A percentile compares a stretch with the other conserved stretches of the same genome.
Conservation (phyloP, 2,113 vertebrate species). For the Hippocampus comes region DNA sequence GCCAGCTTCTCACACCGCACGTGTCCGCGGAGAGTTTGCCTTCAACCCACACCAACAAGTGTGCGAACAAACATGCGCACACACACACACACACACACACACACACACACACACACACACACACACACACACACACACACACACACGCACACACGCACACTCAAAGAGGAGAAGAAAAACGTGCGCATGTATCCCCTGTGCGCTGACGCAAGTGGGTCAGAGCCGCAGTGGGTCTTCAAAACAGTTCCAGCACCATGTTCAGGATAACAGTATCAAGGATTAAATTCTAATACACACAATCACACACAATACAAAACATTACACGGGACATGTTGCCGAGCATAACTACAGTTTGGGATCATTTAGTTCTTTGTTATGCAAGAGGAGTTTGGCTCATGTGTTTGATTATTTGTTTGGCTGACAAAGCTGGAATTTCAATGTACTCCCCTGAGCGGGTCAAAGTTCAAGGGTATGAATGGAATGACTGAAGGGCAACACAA, state of each 20-base stretch:
- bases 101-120: slow-evolving; percentile 31
- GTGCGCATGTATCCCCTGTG: slow-evolving; percentile 34
- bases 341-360: slow-evolving; percentile 7
- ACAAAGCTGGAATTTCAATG: slow-evolving; percentile 5
- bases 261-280: slow-evolving; percentile 62
- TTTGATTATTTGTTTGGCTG: slow-evolving; percentile 19
- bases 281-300: slow-evolving; percentile 48
- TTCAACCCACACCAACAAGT: slow-evolving; percentile 39
- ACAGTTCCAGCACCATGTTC: slow-evolving; percentile 48
- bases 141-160: slow-evolving; percentile 35
- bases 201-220: slow-evolving; percentile 67
- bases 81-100: slow-evolving; percentile 32
- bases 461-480: slow-evolving; percentile 19
- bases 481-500: slow-evolving; percentile 1
- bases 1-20: slow-evolving; percentile 63
- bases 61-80: slow-evolving; percentile 35
- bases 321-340: background rate
- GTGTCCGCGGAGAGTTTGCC: slow-evolving; percentile 47
- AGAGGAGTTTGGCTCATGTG: background rate
- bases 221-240: slow-evolving; percentile 64
- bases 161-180: slow-evolving; percentile 23
- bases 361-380: slow-evolving; percentile 1
- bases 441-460: slow-evolving; percentile 27
- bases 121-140: slow-evolving; percentile 46
- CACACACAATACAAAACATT: slow-evolving; percentile 15